Percentiles rank a stretch among this genome's conserved stretches.
Evolutionary conservation across 2,113 vertebrate species (phyloP).

Genomic region (Elgaria multicarinata): DNA sequence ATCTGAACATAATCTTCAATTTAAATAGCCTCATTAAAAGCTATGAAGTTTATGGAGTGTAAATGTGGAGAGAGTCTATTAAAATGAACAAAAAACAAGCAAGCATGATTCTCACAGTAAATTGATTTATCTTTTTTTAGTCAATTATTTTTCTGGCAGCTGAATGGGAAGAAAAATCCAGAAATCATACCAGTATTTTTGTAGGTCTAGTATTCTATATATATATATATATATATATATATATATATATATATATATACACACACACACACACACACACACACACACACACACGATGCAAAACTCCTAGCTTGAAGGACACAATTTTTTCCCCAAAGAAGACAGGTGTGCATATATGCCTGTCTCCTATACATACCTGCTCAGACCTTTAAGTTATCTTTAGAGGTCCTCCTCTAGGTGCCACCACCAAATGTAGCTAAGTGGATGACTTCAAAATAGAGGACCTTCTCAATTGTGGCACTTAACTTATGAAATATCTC

Average conservation of each 20-base stretch:
- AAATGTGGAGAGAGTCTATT: conserved; percentile 15
- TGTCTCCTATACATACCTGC: too few species aligned
- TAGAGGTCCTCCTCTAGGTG: too few species aligned
- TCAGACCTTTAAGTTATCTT: too few species aligned
- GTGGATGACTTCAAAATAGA: too few species aligned
- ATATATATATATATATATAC: too few species aligned
- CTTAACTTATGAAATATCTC: too few species aligned
- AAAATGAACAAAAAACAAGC: conserved; percentile 17
- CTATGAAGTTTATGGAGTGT: conserved; percentile 29
- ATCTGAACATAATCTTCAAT: conserved; percentile 6
- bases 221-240: too few species aligned
- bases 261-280: neutral
- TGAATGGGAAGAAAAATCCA: conserved; percentile 22
- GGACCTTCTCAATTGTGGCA: too few species aligned
- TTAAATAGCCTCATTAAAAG: conserved; percentile 25
- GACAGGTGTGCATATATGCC: neutral
- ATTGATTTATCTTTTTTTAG: conserved; percentile 2
- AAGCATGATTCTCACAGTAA: neutral
- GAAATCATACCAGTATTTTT: conserved; percentile 21
- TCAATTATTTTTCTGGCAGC: neutral
- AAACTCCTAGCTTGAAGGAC: neutral
- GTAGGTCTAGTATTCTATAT: neutral
- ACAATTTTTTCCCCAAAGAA: neutral
- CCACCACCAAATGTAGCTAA: too few species aligned
- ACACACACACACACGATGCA: neutral